A percentile compares a stretch with the other conserved stretches of the same genome.
These are phyloP conservation scores for Ciconia nigra DNA, from an alignment of 2,797 vertebrate species.

Conservation along the genomic window DNA sequence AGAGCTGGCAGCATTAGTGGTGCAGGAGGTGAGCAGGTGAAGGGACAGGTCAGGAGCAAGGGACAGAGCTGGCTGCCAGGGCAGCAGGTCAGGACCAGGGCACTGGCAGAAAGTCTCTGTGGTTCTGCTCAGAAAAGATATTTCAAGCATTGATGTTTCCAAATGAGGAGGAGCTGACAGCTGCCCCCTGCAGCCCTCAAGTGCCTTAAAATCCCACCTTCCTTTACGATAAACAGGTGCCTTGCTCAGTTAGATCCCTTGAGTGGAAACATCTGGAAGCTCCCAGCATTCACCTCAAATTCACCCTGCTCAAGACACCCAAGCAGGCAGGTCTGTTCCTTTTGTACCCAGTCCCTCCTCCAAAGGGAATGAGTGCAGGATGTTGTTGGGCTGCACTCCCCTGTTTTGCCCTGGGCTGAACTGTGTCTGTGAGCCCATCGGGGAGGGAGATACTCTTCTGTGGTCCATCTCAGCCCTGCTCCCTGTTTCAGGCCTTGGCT, in stretches of 20 bases:
- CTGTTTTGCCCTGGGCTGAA: neutral
- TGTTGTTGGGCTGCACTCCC: fast-evolving
- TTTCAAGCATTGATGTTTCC: neutral
- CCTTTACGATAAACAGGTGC: neutral
- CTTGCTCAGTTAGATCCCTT: neutral
- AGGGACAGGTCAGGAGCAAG: neutral
- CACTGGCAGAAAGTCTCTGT: neutral
- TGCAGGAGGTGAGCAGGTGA: neutral
- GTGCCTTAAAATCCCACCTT: neutral
- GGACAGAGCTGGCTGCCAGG: neutral
- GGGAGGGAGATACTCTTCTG: fast-evolving
- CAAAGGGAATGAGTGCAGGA: neutral
- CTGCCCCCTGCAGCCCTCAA: neutral
- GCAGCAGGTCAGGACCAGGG: neutral
- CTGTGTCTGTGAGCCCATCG: fast-evolving
- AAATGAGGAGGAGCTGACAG: neutral
- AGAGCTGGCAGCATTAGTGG: fast-evolving
- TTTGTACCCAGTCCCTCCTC: neutral
- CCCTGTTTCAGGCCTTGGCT: neutral
- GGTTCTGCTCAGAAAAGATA: neutral
- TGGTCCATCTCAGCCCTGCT: neutral
- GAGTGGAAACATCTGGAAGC: neutral
- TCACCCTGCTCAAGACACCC: neutral
- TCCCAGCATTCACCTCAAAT: neutral
- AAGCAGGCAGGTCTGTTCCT: neutral